Conservation (phyloP, 2,113 vertebrate species). For the Leucosticte australis region DNA sequence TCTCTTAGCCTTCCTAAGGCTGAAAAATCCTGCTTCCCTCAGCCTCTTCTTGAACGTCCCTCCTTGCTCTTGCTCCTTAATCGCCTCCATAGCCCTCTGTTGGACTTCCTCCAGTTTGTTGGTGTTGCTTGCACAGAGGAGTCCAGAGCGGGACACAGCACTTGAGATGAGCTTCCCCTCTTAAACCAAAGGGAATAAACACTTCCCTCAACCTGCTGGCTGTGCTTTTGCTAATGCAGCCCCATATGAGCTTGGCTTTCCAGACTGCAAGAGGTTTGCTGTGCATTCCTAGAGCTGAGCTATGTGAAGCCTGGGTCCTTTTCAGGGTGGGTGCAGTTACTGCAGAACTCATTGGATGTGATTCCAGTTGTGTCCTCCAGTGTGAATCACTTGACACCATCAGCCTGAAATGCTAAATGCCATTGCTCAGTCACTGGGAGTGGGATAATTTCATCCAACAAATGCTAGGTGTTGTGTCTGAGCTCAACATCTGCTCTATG, state of each 20-base stretch:
- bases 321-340: not conserved
- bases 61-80: slow-evolving; percentile 14
- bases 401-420: not conserved
- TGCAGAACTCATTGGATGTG: not conserved
- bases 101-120: not conserved
- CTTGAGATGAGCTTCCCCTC: not conserved
- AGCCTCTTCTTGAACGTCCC: not conserved
- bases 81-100: not conserved
- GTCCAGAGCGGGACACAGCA: not conserved
- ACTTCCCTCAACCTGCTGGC: not conserved
- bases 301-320: not conserved
- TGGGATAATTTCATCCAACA: not conserved
- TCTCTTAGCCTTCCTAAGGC: not conserved
- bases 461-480: not conserved
- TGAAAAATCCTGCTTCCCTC: not conserved
- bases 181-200: not conserved
- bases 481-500: not conserved
- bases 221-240: not conserved
- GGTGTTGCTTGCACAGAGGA: not conserved
- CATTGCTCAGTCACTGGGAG: not conserved
- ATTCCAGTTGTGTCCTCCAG: not conserved
- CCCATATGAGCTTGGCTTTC: not conserved
- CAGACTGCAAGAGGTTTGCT: not conserved
- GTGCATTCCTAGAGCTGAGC: not conserved
- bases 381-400: not conserved